Evolutionary conservation across 2,888 invertebrate species (phyloP), one percentile per base, ranked within the genome.

Genomic region (Netelia melanura): DNA sequence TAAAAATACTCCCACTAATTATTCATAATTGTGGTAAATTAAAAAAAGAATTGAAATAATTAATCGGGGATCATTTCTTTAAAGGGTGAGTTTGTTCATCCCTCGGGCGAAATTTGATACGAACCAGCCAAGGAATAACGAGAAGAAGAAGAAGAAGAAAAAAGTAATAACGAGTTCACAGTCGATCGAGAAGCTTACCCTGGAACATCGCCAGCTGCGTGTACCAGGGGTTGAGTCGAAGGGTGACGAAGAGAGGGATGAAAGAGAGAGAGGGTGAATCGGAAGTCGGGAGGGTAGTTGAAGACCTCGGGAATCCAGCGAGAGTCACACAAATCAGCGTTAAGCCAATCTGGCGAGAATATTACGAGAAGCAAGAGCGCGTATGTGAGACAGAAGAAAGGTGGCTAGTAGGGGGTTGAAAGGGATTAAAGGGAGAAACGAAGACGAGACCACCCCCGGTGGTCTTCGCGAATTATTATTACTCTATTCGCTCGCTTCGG

Each of bases 401-500:
- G 77, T 43, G 58, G 56, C 23, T 38, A 61, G 64, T 8, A 54
- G 30, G 14, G 21, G 61, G 44, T 44, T 43, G 30, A 64, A 62
- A 64, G 38, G 56, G 14, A 71, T 21, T 56, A 30, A 56, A 58
- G 30, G 54, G 64, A 21, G 64, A 23, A 61, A 17, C 43, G 21
- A 38, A 76, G 62, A 64, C 25, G 61, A 70, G 62, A 23, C 80
- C 75, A 80, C 84, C 84, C 76, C 61, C 67, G 17, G 17, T 21
- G 58, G 58, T 58, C 58, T 64, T 78, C 52, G 62, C 65, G 80
- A 84, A 76, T 81, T 71, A 80, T 84, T 80, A 80, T 80, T 80
- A 62, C 65, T 70, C 71, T 21, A 61, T 21, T 64, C 65, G 9
- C 61, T 70, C 64, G 64, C 21, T 64, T 70, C 56, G 70, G n/a